Conservation (phyloP, 2,888 invertebrate genomes). For the Scaptomyza reducta region DNA sequence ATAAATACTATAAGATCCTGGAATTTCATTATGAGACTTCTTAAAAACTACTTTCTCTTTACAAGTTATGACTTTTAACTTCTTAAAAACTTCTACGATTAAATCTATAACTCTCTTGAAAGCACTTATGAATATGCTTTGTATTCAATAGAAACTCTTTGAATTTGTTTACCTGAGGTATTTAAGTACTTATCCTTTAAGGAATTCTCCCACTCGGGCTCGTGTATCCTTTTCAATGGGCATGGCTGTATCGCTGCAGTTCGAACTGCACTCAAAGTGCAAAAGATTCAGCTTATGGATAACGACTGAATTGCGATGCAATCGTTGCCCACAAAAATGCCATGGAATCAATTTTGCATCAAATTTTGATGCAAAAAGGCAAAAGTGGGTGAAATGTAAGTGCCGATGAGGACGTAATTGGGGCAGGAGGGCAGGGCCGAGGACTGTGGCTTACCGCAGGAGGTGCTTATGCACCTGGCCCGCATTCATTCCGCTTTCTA, state of each 20-base stretch:
- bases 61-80: too few relatives aligned
- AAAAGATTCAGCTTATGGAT: constrained; percentile 21
- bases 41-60: too few relatives aligned
- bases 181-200: not conserved
- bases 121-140: too few relatives aligned
- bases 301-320: constrained; percentile 31
- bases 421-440: not conserved
- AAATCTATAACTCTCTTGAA: too few relatives aligned
- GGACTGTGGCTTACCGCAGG: constrained; percentile 7
- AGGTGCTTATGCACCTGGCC: constrained; percentile 36
- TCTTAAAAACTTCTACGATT: too few relatives aligned
- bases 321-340: constrained; percentile 64
- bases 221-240: not conserved
- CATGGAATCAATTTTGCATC: constrained; percentile 70
- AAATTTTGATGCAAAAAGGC: constrained; percentile 62
- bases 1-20: too few relatives aligned
- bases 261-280: constrained; percentile 32
- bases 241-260: not conserved
- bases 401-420: not conserved
- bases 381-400: not conserved
- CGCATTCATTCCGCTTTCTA: constrained; percentile 9
- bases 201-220: not conserved
- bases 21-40: too few relatives aligned
- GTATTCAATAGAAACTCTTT: too few relatives aligned
- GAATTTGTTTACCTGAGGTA: too few relatives aligned